These are phyloP conservation scores for Centropristis striata DNA, from an alignment of 2,113 vertebrate species.

Conservation along the genomic window DNA sequence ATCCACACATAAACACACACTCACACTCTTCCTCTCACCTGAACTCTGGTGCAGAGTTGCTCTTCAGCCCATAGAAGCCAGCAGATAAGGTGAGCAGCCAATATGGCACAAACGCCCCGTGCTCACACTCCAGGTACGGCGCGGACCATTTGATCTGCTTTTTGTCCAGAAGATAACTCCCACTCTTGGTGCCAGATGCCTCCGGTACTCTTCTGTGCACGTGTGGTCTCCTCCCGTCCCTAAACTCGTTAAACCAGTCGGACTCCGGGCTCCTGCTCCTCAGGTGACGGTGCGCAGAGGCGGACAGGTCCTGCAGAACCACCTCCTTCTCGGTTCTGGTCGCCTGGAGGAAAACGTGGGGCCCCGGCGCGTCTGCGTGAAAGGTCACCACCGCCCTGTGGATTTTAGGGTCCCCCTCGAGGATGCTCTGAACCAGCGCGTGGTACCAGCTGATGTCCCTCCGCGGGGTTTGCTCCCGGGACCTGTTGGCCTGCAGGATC, in stretches of 20 bases:
- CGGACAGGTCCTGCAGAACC: slow-evolving; percentile 91
- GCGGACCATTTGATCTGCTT: slow-evolving; percentile 96
- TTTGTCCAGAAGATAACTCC: slow-evolving; percentile 86
- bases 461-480: slow-evolving; percentile 88
- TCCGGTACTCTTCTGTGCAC: slow-evolving; percentile 79
- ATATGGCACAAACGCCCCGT: slow-evolving; percentile 93
- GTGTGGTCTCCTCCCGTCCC: slow-evolving; percentile 89
- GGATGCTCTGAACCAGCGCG: slow-evolving; percentile 92
- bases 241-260: slow-evolving; percentile 91
- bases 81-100: slow-evolving; percentile 96
- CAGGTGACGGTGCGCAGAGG: slow-evolving; percentile 85
- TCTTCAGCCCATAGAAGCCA: slow-evolving; percentile 91
- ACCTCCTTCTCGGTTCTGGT: slow-evolving; percentile 89
- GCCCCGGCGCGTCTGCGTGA: slow-evolving; percentile 86
- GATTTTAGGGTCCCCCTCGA: slow-evolving; percentile 95
- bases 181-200: slow-evolving; percentile 79
- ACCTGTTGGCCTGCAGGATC: slow-evolving; percentile 94
- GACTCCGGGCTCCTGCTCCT: slow-evolving; percentile 88
- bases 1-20: neutral
- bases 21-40: slow-evolving; percentile 83
- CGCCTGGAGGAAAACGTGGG: slow-evolving; percentile 94
- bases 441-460: slow-evolving; percentile 95
- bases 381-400: slow-evolving; percentile 92
- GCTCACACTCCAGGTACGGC: slow-evolving; percentile 94
- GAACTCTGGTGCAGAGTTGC: slow-evolving; percentile 91